Conservation (phyloP, 2,797 vertebrate species). For the Oophaga sylvatica region DNA sequence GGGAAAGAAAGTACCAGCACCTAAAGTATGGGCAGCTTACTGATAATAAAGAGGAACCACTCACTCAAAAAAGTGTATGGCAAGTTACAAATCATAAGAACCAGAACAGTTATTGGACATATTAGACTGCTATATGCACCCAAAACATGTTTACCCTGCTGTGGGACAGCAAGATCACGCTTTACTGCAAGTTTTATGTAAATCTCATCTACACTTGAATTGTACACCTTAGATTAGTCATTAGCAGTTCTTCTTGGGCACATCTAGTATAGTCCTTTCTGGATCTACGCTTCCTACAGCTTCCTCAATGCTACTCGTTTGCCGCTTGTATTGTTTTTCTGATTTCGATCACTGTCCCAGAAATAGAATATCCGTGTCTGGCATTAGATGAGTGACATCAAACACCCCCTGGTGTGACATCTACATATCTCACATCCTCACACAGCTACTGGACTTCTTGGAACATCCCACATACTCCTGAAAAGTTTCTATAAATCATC, state of each 20-base stretch:
- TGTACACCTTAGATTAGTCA: background rate
- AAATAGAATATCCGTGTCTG: slow-evolving; percentile 24
- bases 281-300: slow-evolving; percentile 11
- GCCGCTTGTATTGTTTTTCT: slow-evolving; percentile 6
- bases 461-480: background rate
- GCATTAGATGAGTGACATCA: slow-evolving; percentile 35
- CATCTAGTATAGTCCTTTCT: background rate
- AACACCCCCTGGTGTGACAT: slow-evolving; percentile 42
- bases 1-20: no score
- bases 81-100: no score
- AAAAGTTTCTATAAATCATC: background rate
- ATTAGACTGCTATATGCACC: no score
- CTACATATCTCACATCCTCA: slow-evolving; percentile 32
- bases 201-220: background rate
- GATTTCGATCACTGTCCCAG: slow-evolving; percentile 7
- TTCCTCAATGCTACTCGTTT: background rate
- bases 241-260: background rate
- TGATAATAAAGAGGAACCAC: no score
- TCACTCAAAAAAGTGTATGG: no score
- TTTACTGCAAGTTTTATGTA: no score
- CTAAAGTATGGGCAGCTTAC: no score
- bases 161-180: no score
- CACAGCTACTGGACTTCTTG: background rate
- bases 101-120: no score
- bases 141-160: no score